Evolutionary conservation across 2,797 vertebrate genomes (phyloP).

Genomic region (Sparus aurata): DNA sequence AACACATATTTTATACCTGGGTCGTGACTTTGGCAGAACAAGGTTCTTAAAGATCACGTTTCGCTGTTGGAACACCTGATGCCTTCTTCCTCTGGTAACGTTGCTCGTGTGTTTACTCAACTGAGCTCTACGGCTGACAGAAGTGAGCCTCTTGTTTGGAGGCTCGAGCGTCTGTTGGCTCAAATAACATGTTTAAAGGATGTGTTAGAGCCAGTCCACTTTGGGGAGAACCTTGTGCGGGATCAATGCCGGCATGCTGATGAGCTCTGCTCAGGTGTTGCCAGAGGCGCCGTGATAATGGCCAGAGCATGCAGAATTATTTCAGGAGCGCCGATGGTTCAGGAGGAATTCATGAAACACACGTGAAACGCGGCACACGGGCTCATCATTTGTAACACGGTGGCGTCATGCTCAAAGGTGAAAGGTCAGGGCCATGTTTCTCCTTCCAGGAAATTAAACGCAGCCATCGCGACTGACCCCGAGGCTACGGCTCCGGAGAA

Average conservation of each 20-base stretch:
- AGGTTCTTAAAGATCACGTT: constrained; percentile 14
- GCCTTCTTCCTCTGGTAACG: constrained; percentile 11
- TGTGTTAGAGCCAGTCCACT: constrained; percentile 61
- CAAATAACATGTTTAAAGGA: constrained; percentile 75
- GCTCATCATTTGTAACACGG: constrained; percentile 15
- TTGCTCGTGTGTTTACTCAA: constrained; percentile 41
- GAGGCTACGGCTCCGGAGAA: constrained; percentile 21
- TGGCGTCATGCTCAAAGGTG: constrained; percentile 53
- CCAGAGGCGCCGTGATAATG: constrained; percentile 83
- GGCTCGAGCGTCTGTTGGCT: constrained; percentile 50
- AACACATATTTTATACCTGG: too few species aligned
- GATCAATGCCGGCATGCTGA: constrained; percentile 78
- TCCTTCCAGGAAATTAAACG: constrained; percentile 69
- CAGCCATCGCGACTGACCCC: constrained; percentile 39
- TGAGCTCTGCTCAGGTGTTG: constrained; percentile 80
- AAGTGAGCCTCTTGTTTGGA: constrained; percentile 60
- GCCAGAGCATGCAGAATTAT: constrained; percentile 73
- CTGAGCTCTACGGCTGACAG: constrained; percentile 34
- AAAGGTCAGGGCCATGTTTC: constrained; percentile 43
- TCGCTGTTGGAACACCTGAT: constrained; percentile 32
- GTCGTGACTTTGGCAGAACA: too few species aligned
- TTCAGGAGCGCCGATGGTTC: constrained; percentile 53
- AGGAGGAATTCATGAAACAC: constrained; percentile 62
- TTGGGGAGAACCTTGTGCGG: constrained; percentile 63
- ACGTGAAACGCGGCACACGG: constrained; percentile 17